phyloP scores from a whole-genome alignment of 2,888 invertebrate species.

The Clunio marinus region DNA sequence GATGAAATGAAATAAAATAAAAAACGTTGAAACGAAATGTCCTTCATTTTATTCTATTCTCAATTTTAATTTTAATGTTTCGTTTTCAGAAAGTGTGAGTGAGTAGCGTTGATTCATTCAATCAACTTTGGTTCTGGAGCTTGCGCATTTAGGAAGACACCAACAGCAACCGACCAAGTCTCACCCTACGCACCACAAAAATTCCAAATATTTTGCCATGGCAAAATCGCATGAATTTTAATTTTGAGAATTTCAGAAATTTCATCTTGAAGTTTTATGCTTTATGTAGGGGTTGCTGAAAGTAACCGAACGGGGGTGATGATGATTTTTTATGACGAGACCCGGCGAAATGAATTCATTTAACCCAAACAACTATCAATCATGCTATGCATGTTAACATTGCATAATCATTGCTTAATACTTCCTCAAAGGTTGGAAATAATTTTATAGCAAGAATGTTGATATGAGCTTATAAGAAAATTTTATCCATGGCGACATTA shows the following conservation, averaged over 20 bases:
- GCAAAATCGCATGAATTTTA: conserved; percentile 15
- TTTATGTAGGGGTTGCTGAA: neutral
- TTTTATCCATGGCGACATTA: no score
- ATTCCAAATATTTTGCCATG: conserved; percentile 1
- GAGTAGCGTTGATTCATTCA: conserved; percentile 33
- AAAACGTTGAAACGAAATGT: neutral
- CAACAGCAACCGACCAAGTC: no score
- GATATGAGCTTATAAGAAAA: no score
- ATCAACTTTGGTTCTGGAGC: neutral
- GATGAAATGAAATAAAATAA: neutral
- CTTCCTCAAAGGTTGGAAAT: neutral
- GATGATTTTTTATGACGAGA: conserved; percentile 12
- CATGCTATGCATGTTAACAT: conserved; percentile 37
- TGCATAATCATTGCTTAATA: conserved; percentile 24
- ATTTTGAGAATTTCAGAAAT: conserved; percentile 8
- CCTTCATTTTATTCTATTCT: conserved; percentile 35
- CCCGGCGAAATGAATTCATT: conserved; percentile 16
- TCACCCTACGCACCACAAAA: neutral
- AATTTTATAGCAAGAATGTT: no score
- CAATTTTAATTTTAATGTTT: conserved; percentile 28
- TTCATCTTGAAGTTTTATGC: neutral
- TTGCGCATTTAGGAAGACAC: neutral
- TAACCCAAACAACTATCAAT: conserved; percentile 38
- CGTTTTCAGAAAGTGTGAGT: neutral
- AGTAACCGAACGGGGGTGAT: no score